phyloP scores from a whole-genome alignment of 2,797 vertebrate genomes.

The Malacoraja senta region DNA sequence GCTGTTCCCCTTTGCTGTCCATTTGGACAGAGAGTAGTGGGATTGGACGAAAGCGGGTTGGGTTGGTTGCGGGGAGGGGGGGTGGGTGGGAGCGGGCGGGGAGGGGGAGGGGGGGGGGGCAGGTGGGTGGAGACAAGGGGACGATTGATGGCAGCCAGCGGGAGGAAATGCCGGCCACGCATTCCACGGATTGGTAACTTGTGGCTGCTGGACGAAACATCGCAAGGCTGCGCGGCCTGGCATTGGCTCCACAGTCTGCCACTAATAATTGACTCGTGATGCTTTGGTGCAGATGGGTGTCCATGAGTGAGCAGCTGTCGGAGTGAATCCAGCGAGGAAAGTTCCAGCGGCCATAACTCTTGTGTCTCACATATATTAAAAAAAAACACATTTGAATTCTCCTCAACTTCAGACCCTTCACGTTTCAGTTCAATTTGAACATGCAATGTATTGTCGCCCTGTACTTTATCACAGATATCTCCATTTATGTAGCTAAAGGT shows the following conservation, averaged over 20 bases:
- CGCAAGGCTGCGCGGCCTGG: neutral
- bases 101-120: neutral
- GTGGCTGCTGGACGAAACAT: neutral
- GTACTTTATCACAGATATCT: neutral
- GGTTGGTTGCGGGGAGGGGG: neutral
- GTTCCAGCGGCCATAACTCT: neutral
- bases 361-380: neutral
- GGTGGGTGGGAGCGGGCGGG: neutral
- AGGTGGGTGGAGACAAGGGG: no score
- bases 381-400: neutral
- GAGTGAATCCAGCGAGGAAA: neutral
- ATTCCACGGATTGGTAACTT: neutral
- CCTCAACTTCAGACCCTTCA: neutral
- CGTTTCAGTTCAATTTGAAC: neutral
- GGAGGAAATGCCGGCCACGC: neutral
- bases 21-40: constrained; percentile 24
- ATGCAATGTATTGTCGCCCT: neutral
- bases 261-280: neutral
- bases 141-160: neutral
- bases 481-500: neutral
- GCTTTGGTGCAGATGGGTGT: neutral
- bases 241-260: neutral
- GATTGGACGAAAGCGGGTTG: neutral
- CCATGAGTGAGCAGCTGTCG: neutral
- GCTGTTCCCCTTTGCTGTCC: constrained; percentile 21